Evolutionary conservation across 2,797 vertebrate genomes (phyloP).

Genomic region (Ficedula albicollis): DNA sequence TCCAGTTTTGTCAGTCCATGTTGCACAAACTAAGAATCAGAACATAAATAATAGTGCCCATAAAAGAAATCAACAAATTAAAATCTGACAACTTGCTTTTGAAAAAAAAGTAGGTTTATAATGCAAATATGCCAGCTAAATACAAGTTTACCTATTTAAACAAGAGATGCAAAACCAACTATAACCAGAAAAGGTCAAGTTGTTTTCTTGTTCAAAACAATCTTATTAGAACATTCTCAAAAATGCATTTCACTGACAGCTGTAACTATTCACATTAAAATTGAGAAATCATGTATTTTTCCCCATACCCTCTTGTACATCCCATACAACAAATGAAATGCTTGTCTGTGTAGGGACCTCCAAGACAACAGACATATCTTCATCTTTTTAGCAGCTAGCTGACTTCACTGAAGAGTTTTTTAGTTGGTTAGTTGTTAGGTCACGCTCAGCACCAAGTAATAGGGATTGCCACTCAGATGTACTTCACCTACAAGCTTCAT

Average conservation of each 20-base stretch:
- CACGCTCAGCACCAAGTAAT: conserved; percentile 30
- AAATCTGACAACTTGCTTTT: not conserved
- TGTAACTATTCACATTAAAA: not conserved
- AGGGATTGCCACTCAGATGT: conserved; percentile 65
- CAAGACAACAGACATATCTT: not conserved
- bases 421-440: not conserved
- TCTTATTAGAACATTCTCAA: not conserved
- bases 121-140: not conserved
- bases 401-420: not conserved
- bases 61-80: not conserved
- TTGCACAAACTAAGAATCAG: not conserved
- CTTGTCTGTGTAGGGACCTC: not conserved
- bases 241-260: not conserved
- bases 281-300: not conserved
- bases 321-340: not conserved
- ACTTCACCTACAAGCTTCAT: conserved; percentile 58
- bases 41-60: not conserved
- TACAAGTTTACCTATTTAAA: not conserved
- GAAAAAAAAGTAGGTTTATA: not conserved
- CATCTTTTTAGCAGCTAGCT: not conserved
- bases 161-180: rapidly evolving
- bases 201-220: not conserved
- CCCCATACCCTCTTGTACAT: not conserved
- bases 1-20: not conserved
- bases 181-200: not conserved